Evolutionary conservation across 2,113 vertebrate species (phyloP), one percentile per base, ranked within the genome.

Genomic region (Sporophila hypoxantha): DNA sequence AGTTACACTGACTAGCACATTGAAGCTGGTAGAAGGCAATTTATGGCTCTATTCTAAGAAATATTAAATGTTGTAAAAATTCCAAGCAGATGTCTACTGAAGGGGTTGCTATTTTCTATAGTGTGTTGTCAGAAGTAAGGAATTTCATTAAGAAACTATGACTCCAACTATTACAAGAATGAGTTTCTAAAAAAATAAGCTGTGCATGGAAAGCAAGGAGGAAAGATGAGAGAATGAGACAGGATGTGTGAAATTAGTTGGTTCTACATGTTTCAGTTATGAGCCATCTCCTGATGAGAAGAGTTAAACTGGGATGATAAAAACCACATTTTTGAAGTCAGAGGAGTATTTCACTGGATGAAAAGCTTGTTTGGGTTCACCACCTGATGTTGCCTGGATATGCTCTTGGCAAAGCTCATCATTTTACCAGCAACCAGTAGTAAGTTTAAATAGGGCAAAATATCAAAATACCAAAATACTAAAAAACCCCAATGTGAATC

Each of bases 131-230:
- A 92, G 87, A 88, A 94, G 77, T 66, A 75, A 88, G 59, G 87
- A 82, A 93, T 94, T 91, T 94, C 86, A 93, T 91, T 93, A 94
- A 94, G 89, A 91, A 93, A 90, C 78, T 46, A 73, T 55, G 60
- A 87, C 60, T 91, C 79, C 44, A 87, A 71, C 59, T 71, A 74
- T 83, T 77, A 85, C 42, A 87, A 70, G 92, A 77, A 82, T 65
- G 77, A 76, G 29, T 37, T 90, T 64, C 75, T 78, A 81, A 73
- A 62, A 90, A 90, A 90, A 59, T 29, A 44, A 92, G 46, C 34
- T 84, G 52, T 78, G 41, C 4, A 1, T 49, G 37, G 50, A 75
- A 76, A 42, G n/a, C 44, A 62, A 85, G 61, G 46, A 85, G 27
- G 39, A 60, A 53, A 86, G 62, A 78, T 36, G 56, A 88, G 11